Evolutionary conservation across 2,113 vertebrate genomes (phyloP).

Genomic region (Nothoprocta perdicaria): DNA sequence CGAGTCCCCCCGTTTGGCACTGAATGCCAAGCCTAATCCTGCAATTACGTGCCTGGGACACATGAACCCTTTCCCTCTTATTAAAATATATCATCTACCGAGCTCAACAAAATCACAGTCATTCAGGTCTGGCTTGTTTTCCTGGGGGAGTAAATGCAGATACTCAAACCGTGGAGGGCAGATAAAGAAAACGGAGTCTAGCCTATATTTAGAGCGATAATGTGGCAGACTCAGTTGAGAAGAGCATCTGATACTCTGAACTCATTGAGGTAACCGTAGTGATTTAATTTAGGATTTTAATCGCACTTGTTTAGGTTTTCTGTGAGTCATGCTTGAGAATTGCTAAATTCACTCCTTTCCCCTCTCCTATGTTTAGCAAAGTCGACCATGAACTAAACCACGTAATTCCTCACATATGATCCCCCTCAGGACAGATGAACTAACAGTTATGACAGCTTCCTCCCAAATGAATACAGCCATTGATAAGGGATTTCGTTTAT

Average conservation of each 20-base stretch:
- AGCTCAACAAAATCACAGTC: not conserved
- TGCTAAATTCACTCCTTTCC: not conserved
- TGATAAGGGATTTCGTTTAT: not conserved
- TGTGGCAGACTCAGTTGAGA: fast-evolving
- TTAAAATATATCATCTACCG: not conserved
- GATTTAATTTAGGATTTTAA: not conserved
- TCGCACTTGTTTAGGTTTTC: not conserved
- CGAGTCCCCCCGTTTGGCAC: not conserved
- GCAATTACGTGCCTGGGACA: not conserved
- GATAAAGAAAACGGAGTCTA: not conserved
- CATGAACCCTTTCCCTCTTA: not conserved
- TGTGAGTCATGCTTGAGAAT: not conserved
- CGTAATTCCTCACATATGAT: conserved; percentile 10
- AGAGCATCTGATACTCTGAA: not conserved
- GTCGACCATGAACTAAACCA: not conserved
- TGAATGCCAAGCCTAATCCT: not conserved
- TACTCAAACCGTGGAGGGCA: fast-evolving
- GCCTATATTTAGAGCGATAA: not conserved
- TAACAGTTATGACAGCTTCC: conserved; percentile 45
- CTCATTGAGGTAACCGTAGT: not conserved
- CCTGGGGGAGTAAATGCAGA: not conserved
- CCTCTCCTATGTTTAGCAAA: not conserved
- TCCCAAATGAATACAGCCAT: not conserved
- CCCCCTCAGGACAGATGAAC: conserved; percentile 1
- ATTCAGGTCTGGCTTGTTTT: not conserved